Conservation (phyloP, 2,113 vertebrate genomes). For the Lamprologus speciosus region DNA sequence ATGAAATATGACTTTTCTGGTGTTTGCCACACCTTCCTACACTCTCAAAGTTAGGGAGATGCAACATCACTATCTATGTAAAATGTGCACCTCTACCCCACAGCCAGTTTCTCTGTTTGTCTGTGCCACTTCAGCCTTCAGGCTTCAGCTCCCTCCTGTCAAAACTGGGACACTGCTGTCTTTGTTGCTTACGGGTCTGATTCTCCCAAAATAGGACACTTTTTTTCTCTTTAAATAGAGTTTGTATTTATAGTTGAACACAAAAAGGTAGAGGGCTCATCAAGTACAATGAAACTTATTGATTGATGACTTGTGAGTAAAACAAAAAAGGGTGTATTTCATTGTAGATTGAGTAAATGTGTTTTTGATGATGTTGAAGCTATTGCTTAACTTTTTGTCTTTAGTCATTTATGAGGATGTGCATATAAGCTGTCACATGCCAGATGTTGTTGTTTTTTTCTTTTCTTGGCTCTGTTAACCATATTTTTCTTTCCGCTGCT, state of each 20-base stretch:
- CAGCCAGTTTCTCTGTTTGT: slow-evolving; percentile 10
- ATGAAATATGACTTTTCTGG: not conserved
- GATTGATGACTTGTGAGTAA: not conserved
- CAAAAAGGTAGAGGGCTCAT: slow-evolving; percentile 28
- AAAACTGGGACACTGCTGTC: slow-evolving; percentile 72
- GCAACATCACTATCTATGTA: not conserved
- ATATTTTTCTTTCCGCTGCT: slow-evolving; percentile 9
- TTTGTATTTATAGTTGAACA: slow-evolving; percentile 63
- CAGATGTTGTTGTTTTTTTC: not conserved
- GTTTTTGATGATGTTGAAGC: not conserved
- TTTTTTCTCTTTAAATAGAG: slow-evolving; percentile 64
- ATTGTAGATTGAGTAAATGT: not conserved
- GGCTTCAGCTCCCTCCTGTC: slow-evolving; percentile 59
- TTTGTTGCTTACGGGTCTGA: slow-evolving; percentile 69
- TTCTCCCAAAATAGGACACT: slow-evolving; percentile 70
- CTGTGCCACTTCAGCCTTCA: slow-evolving; percentile 53
- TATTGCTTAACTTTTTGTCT: not conserved
- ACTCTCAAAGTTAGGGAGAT: not conserved
- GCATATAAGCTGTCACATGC: not conserved
- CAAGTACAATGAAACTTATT: not conserved
- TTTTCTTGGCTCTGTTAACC: not conserved
- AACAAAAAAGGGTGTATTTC: not conserved
- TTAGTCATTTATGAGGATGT: not conserved
- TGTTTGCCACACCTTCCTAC: not conserved
- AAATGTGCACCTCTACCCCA: not conserved